These are phyloP conservation scores for Bubo bubo DNA, from an alignment of 2,113 vertebrate genomes.

Conservation along the genomic window DNA sequence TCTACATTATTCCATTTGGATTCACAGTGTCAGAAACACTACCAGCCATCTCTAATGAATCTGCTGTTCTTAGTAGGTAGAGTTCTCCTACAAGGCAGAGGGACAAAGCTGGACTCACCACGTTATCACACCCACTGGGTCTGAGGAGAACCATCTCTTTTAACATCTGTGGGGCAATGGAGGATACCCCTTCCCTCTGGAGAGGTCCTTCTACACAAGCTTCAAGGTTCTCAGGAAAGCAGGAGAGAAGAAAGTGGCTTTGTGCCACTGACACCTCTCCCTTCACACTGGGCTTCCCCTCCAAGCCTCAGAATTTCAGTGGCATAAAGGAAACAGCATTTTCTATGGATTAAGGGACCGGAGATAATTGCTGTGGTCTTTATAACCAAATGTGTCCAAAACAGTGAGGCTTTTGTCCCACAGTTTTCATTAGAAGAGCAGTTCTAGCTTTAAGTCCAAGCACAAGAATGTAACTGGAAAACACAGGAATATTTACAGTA, in stretches of 20 bases:
- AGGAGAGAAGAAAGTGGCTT: background rate
- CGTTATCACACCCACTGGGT: background rate
- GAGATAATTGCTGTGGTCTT: background rate
- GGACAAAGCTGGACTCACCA: background rate
- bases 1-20: background rate
- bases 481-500: background rate
- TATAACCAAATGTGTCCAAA: background rate
- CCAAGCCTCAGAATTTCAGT: background rate
- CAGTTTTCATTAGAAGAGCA: background rate
- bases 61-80: background rate
- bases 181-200: background rate
- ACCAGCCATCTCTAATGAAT: background rate
- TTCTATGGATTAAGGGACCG: background rate
- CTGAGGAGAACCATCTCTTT: background rate
- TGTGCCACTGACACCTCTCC: background rate
- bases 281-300: background rate
- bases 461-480: background rate
- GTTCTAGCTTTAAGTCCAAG: background rate
- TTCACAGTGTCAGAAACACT: background rate
- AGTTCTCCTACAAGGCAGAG: fast-evolving
- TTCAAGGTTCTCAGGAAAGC: background rate
- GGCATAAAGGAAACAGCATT: background rate
- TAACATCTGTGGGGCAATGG: background rate
- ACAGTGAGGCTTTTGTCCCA: background rate
- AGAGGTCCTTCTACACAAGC: background rate